phyloP scores from a whole-genome alignment of 2,888 invertebrate species.

The Byasa hedistus region DNA sequence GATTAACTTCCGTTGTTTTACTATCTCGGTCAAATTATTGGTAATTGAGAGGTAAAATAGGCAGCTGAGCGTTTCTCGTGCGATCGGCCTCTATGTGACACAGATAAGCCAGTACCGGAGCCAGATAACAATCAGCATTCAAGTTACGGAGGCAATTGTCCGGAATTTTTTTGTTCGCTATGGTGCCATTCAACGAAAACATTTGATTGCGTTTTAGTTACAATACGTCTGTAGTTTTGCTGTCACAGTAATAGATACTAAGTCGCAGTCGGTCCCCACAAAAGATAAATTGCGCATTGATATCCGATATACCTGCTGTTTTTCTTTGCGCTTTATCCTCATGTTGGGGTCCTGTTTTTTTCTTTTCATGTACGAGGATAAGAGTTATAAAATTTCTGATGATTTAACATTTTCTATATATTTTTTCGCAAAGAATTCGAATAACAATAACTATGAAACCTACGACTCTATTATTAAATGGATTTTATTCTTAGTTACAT shows the following conservation, averaged over 20 bases:
- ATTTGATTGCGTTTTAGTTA: constrained; percentile 73
- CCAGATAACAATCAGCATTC: constrained; percentile 76
- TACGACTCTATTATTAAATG: too few species aligned
- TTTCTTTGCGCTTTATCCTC: constrained; percentile 43
- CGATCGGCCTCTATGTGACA: constrained; percentile 67
- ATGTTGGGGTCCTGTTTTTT: constrained; percentile 36
- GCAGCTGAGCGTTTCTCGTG: constrained; percentile 60
- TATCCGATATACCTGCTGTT: constrained; percentile 72
- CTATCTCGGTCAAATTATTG: constrained; percentile 30
- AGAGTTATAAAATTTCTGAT: constrained; percentile 56
- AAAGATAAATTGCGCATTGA: constrained; percentile 74
- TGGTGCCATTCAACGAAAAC: constrained; percentile 55
- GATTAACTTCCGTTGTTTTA: constrained; percentile 16
- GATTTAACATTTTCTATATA: constrained; percentile 39
- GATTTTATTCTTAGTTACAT: too few species aligned
- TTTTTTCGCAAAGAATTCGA: constrained; percentile 5
- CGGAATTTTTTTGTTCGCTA: constrained; percentile 58
- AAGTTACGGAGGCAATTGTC: constrained; percentile 71
- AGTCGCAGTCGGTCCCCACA: constrained; percentile 59
- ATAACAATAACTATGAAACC: not conserved
- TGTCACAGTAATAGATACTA: constrained; percentile 66
- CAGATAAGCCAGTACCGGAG: constrained; percentile 67
- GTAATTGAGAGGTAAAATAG: constrained; percentile 68
- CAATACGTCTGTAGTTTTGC: constrained; percentile 61
- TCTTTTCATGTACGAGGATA: constrained; percentile 46